Evolutionary conservation across 2,797 vertebrate genomes (phyloP), one percentile per base, ranked within the genome.

Genomic region (Trachops cirrhosus): DNA sequence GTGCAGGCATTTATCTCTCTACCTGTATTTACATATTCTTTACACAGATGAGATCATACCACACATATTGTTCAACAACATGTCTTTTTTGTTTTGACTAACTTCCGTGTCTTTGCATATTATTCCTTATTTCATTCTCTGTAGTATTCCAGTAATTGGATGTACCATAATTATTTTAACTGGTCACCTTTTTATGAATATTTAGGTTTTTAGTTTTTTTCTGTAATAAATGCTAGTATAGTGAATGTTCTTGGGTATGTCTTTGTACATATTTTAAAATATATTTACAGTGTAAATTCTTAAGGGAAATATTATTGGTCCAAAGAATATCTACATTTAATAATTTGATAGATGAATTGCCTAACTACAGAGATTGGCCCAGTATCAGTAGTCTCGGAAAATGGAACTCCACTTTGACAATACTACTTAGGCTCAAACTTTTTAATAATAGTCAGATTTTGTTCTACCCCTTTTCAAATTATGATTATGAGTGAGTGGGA

Each of bases 261-360:
- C n/a, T 91, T 95, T 89, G 39, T 7, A 67, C 11, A 41, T 92
- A 84, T 80, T 91, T 83, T 21, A 82, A 96, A 78, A 41, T 71
- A 34, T 32, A 54, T 64, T 5, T 82, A 22, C 11, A 52, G 24
- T 89, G 71, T 75, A 59, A 77, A 89, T 84, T 92, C 14, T 2
- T 52, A 59, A 82, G 71, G 39, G n/a, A 80, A 95, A 79, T 75
- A 84, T 79, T 83, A 24, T n/a, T 93, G 74, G 21, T 9, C 4
- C 37, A 79, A n/a, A 68, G 44, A 86, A 15, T 89, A 21, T 84
- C 41, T 86, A 46, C 14, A 34, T 87, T 48, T 78, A 75, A 77
- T 82, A 90, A 37, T 91, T 93, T 90, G n/a, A 39, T 80, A 16
- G 73, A 32, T 87, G 37, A 90, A 92, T 74, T 89, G 22, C 50